Base-by-base conservation (phyloP, 1,140 invertebrate species). In the Cecropterus lyciades region DNA sequence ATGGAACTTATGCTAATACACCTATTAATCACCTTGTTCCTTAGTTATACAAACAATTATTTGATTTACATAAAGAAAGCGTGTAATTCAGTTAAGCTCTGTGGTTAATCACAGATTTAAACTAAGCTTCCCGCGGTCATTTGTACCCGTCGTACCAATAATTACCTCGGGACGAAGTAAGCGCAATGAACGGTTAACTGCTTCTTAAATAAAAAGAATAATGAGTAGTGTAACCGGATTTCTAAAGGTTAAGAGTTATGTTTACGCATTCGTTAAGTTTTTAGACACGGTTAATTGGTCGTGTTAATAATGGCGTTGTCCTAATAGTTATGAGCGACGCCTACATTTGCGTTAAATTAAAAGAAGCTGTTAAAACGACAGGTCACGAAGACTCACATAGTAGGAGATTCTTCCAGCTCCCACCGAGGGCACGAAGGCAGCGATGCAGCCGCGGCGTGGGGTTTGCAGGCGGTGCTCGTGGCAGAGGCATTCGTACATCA, bases 331-430 rank as follows among this genome's bases (percentile, higher is more conserved):
- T 17, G 66, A 55, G 52, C 55, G 66, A 40, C 70, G 68, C 57
- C 53, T 66, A 77, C 73, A 69, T 71, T 66, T 72, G 65, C 72
- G 72, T 70, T 63, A 63, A 42, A 63, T 49, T 20, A 63, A 45
- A 56, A 45, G 60, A 76, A 76, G 70, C 67, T 71, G 55, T 64
- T 59, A 69, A 75, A 70, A 70, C 76, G 76, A 73, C 66, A 73
- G 65, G 72, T 72, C 77, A 57, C 80, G 77, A 67, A 73, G 76
- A 95, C 94, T 94, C 93, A 95, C 94, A 89, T 93, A 94, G 92
- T 69, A 95, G 90, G 59, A 95, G 92, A 83, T 95, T 95, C 81
- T 94, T 95, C 94, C 94, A 95, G 77, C 93, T 94, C 27, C 94
- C 94, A 72, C 93, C 93, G 46, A 94, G 90, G 7, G 93, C 94